Evolutionary conservation across 2,888 invertebrate species (phyloP).

Genomic region (Pandemis corylana): DNA sequence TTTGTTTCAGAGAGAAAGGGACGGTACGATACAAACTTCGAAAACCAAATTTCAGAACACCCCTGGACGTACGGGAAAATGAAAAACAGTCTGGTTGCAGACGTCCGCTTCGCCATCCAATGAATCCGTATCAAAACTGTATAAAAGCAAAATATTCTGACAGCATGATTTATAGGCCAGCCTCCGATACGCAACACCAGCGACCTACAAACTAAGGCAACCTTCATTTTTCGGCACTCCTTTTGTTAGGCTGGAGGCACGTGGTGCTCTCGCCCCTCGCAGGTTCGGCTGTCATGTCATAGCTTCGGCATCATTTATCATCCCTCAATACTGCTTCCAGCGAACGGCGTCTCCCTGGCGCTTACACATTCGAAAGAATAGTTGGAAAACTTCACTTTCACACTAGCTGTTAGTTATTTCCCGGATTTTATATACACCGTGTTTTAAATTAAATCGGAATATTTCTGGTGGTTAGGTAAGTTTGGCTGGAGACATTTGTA

Average conservation of each 20-base stretch:
- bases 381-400: conserved; percentile 44
- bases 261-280: conserved; percentile 74
- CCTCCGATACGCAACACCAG: conserved; percentile 70
- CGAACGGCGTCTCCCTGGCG: conserved; percentile 78
- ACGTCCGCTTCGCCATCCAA: conserved; percentile 38
- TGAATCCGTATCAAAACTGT: conserved; percentile 61
- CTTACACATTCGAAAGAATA: conserved; percentile 54
- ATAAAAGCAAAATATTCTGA: conserved; percentile 72
- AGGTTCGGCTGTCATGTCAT: conserved; percentile 82
- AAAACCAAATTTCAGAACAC: no score
- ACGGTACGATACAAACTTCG: no score
- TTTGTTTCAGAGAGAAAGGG: no score
- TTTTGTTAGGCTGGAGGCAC: conserved; percentile 71
- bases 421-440: background rate
- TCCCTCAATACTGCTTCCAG: conserved; percentile 77
- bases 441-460: no score
- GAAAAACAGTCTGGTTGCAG: conserved; percentile 36
- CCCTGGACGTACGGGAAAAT: background rate
- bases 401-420: conserved; percentile 9
- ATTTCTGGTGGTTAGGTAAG: no score
- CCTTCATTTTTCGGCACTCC: conserved; percentile 82
- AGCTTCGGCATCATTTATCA: conserved; percentile 78
- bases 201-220: conserved; percentile 83
- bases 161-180: conserved; percentile 81
- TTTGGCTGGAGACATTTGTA: no score